phyloP scores from a whole-genome alignment of 2,113 vertebrate species.

The Myiozetetes cayanensis region DNA sequence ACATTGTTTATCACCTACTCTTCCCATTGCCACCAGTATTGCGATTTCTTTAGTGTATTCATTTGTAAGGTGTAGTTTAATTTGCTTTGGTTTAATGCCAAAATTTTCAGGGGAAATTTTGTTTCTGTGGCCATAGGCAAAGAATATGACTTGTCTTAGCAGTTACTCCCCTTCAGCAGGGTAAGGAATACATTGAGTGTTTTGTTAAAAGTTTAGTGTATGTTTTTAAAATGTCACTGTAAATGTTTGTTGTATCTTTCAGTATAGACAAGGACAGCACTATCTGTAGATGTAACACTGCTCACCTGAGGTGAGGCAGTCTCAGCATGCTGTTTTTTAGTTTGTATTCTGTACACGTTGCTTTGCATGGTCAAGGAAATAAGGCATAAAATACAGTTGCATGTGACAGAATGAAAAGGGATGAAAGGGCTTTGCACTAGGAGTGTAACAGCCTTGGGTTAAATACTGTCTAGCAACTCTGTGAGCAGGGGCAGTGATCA shows the following conservation, averaged over 20 bases:
- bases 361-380: neutral
- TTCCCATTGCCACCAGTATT: neutral
- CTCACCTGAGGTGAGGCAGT: neutral
- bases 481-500: neutral
- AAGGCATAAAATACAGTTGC: neutral
- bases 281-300: neutral
- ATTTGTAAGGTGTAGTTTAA: neutral
- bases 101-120: neutral
- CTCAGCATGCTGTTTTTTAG: neutral
- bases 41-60: too few species aligned
- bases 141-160: neutral
- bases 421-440: neutral
- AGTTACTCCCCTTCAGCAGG: neutral
- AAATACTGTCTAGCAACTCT: neutral
- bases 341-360: neutral
- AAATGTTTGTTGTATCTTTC: neutral
- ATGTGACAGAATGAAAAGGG: too few species aligned
- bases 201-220: neutral
- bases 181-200: neutral
- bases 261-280: fast-evolving
- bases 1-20: neutral
- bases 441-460: neutral
- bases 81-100: neutral
- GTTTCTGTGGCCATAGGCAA: neutral
- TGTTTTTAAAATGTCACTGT: neutral